Conservation (phyloP, 2,797 vertebrate species). For the Prionace glauca region DNA sequence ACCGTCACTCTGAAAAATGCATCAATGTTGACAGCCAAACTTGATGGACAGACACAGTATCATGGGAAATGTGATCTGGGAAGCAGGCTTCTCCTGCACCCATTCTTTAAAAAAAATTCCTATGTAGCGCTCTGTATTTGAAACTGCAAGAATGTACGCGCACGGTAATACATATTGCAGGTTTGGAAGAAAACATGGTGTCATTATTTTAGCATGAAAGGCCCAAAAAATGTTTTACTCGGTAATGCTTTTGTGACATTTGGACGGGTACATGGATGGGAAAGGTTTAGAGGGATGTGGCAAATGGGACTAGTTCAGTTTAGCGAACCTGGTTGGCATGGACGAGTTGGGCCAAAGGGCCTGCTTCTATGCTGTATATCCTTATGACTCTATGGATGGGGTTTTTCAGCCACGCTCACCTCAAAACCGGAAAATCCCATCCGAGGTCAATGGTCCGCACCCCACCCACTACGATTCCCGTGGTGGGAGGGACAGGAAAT, state of each 20-base stretch:
- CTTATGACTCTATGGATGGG: too few relatives aligned
- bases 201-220: not conserved
- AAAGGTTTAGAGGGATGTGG: too few relatives aligned
- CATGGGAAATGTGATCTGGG: conserved; percentile 55
- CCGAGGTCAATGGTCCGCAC: too few relatives aligned
- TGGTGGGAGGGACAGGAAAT: too few relatives aligned
- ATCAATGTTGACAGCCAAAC: conserved; percentile 86
- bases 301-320: too few relatives aligned
- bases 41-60: conserved; percentile 63
- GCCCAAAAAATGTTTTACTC: not conserved
- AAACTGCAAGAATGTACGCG: not conserved
- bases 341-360: too few relatives aligned
- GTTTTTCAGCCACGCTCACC: too few relatives aligned
- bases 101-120: not conserved
- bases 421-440: too few relatives aligned
- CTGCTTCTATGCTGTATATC: too few relatives aligned
- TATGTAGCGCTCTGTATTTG: not conserved
- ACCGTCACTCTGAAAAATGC: conserved; percentile 74
- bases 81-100: not conserved
- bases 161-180: not conserved
- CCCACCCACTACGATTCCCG: too few relatives aligned
- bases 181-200: not conserved
- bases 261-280: too few relatives aligned
- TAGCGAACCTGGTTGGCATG: too few relatives aligned
- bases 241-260: not conserved